phyloP scores from a whole-genome alignment of 2,797 vertebrate species.

The Hyperoplus lanceolatus region DNA sequence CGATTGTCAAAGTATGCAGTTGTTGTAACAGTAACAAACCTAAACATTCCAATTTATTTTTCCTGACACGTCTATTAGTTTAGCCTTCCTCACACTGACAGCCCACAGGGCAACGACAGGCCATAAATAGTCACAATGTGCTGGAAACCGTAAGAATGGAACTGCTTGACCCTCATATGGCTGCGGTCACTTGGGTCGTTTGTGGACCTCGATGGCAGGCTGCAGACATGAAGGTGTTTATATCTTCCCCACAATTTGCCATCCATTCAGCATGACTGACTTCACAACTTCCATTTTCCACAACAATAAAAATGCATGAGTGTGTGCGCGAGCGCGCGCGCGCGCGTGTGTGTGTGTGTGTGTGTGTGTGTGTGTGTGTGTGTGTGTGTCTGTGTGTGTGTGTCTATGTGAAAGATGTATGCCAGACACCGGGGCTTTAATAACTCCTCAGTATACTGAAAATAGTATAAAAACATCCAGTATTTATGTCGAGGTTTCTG shows the following conservation, averaged over 20 bases:
- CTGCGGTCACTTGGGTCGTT: constrained; percentile 70
- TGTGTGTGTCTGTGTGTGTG: constrained; percentile 28
- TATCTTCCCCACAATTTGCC: constrained; percentile 77
- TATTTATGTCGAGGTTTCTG: constrained; percentile 44
- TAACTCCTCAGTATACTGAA: constrained; percentile 30
- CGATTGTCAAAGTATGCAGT: neutral
- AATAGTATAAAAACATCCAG: constrained; percentile 47
- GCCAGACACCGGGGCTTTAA: constrained; percentile 31
- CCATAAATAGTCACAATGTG: constrained; percentile 42
- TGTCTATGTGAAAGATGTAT: constrained; percentile 59
- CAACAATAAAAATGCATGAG: constrained; percentile 52
- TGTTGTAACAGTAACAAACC: neutral
- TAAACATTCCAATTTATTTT: constrained; percentile 40
- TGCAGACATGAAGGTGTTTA: constrained; percentile 72
- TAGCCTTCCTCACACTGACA: constrained; percentile 20
- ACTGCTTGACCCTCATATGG: constrained; percentile 69
- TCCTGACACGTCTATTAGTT: constrained; percentile 2
- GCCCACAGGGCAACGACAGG: constrained; percentile 36
- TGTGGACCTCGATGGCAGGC: constrained; percentile 72
- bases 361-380: constrained; percentile 22
- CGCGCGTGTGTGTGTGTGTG: constrained; percentile 27
- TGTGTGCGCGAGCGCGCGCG: constrained; percentile 17
- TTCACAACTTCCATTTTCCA: constrained; percentile 63
- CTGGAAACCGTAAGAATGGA: constrained; percentile 58
- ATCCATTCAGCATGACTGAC: constrained; percentile 76